Conservation (phyloP, 2,113 vertebrate genomes). For the Dromas ardeola region DNA sequence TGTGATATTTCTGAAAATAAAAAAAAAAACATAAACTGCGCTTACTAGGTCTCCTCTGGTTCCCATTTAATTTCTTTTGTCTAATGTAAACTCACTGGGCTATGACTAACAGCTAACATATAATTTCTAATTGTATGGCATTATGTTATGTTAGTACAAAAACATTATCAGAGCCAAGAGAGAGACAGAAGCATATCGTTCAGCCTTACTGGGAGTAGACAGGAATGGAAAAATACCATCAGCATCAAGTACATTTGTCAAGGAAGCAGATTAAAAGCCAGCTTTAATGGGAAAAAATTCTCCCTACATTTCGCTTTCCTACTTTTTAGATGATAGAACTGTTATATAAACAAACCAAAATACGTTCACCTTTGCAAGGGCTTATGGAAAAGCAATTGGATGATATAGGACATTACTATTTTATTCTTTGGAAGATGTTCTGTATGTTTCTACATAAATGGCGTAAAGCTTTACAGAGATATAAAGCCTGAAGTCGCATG, state of each 20-base stretch:
- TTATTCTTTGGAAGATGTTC: slow-evolving; percentile 30
- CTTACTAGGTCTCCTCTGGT: slow-evolving; percentile 64
- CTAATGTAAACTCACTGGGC: slow-evolving; percentile 77
- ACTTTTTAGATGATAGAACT: neutral
- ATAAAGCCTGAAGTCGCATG: neutral
- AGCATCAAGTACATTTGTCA: slow-evolving; percentile 49
- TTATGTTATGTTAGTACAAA: slow-evolving; percentile 72
- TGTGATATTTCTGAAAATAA: slow-evolving; percentile 49
- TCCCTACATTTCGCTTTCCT: neutral
- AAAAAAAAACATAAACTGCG: slow-evolving; percentile 22
- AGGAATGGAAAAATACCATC: slow-evolving; percentile 62
- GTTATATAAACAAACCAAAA: slow-evolving; percentile 46
- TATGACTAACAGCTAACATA: slow-evolving; percentile 75
- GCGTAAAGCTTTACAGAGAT: neutral
- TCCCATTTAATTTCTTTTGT: slow-evolving; percentile 75
- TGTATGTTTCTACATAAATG: slow-evolving; percentile 18
- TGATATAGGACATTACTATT: neutral
- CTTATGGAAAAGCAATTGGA: slow-evolving; percentile 10
- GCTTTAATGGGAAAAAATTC: slow-evolving; percentile 32
- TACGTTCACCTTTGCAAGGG: slow-evolving; percentile 7
- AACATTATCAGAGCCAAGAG: slow-evolving; percentile 66
- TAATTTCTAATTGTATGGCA: slow-evolving; percentile 75
- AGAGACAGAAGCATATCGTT: slow-evolving; percentile 49
- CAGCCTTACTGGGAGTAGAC: slow-evolving; percentile 54
- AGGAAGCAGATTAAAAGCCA: slow-evolving; percentile 58